Base-by-base conservation (phyloP, 2,113 vertebrate species). In the Lasiurus borealis region DNA sequence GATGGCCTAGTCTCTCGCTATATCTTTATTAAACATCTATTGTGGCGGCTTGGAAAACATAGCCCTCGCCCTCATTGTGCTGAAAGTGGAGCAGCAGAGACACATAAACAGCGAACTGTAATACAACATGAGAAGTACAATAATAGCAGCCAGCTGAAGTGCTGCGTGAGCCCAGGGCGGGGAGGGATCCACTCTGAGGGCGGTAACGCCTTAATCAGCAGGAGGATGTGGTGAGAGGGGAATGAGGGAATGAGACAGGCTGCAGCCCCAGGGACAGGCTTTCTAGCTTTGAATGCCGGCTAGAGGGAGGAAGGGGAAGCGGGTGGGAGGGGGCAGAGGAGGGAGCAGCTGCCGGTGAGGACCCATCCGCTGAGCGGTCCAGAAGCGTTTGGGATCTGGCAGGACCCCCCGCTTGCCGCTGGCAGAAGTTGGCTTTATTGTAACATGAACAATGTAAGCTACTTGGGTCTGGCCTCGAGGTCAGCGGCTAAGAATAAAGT, bases 401-500 rank as follows among this genome's bases (percentile, higher is more conserved):
- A 81, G 66, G 85, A 90, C 52, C 48, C n/a, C 90, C 25, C 12
- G 57, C 66, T 66, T 77, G 52, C 68, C 81, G 40, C 93, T 84
- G 72, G 64, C 1, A 0, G 92, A 57, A 83, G 87, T 29, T 78
- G 69, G 86, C 62, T 16, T 84, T 66, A 13, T 44, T 57, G 29
- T 57, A 36, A 73, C 21, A 4, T 7, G 93, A 68, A 75, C 40
- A 18, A 31, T 48, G 46, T 95, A 91, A 94, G 76, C 95, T 91
- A 29, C 93, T 93, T 93, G 91, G 93, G 34, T 15, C 91, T 40
- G 27, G 78, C 76, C 90, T 88, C 8, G 40, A 95, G 95, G 95
- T 95, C 85, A 95, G 73, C 9, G 36, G 95, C 95, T 95, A 95
- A 95, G 97, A 96, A 95, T 87, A 88, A 97, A 82, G 90, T 52